Evolutionary conservation across 2,888 invertebrate genomes (phyloP).

Genomic region (Choreutis nemorana): DNA sequence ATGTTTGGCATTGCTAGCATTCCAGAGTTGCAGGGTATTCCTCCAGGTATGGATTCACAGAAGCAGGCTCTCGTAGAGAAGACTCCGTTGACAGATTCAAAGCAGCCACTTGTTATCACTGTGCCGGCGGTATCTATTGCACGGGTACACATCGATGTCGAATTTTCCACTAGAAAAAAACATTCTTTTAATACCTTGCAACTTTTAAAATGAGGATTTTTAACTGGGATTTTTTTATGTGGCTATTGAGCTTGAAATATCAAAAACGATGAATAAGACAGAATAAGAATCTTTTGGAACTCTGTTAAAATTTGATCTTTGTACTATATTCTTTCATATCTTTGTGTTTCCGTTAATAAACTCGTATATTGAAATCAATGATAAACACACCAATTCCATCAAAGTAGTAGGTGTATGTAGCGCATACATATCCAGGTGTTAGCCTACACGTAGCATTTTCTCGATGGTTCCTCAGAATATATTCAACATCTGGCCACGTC

Average conservation of each 20-base stretch:
- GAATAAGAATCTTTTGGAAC: no score
- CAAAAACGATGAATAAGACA: conserved; percentile 4
- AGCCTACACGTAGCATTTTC: conserved; percentile 63
- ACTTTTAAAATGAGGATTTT: no score
- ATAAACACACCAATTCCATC: conserved; percentile 69
- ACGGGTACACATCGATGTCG: conserved; percentile 75
- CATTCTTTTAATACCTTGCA: no score
- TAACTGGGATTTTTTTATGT: not conserved
- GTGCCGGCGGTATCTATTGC: conserved; percentile 54
- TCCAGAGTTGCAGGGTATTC: conserved; percentile 36
- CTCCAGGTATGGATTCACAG: conserved; percentile 41
- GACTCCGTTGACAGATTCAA: conserved; percentile 51
- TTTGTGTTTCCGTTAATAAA: no score
- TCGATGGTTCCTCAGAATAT: conserved; percentile 65
- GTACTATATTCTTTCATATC: no score
- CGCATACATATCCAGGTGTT: conserved; percentile 69
- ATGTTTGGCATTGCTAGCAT: no score
- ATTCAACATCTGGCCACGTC: conserved; percentile 67
- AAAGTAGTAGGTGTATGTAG: conserved; percentile 69
- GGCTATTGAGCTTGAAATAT: not conserved
- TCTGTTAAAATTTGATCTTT: no score
- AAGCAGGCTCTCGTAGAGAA: conserved; percentile 41
- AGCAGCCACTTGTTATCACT: conserved; percentile 66
- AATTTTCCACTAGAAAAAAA: conserved; percentile 68
- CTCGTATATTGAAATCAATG: no score